These are phyloP conservation scores for Rhaphigaster nebulosa DNA, from an alignment of 2,888 invertebrate genomes.

Conservation along the genomic window DNA sequence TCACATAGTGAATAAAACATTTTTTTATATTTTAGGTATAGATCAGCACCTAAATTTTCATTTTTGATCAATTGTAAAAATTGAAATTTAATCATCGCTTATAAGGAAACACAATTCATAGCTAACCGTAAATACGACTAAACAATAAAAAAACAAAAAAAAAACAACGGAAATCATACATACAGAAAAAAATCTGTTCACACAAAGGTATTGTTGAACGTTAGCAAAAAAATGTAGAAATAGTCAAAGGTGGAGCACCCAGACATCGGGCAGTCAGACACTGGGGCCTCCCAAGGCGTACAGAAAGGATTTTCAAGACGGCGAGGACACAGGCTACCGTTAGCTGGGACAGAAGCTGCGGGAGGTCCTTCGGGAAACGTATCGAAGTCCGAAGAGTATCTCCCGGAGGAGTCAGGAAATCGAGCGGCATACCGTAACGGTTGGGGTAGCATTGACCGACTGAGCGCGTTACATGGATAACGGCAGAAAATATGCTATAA, in stretches of 20 bases:
- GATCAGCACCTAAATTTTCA: too few species aligned
- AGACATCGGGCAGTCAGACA: conserved; percentile 24
- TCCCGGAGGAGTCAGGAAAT: not conserved
- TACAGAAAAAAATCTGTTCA: not conserved
- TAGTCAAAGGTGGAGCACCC: conserved; percentile 35
- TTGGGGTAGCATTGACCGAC: not conserved
- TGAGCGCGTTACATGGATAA: conserved; percentile 18
- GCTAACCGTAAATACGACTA: not conserved
- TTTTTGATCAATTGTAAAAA: too few species aligned
- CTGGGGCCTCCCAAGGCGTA: conserved; percentile 32
- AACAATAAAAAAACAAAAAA: not conserved
- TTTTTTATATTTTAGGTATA: too few species aligned
- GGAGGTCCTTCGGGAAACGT: conserved; percentile 46
- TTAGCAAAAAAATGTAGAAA: conserved; percentile 1
- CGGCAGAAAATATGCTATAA: not conserved
- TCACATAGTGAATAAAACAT: too few species aligned
- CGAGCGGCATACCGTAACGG: not conserved
- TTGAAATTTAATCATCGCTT: not conserved
- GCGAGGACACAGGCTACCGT: conserved; percentile 24
- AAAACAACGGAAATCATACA: not conserved
- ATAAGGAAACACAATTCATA: not conserved
- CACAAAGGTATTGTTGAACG: not conserved
- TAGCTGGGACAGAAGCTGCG: conserved; percentile 6
- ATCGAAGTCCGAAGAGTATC: conserved; percentile 35
- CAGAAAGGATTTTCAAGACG: conserved; percentile 43